Base-by-base conservation (phyloP, 2,113 vertebrate species). In the Todiramphus saurophagus region DNA sequence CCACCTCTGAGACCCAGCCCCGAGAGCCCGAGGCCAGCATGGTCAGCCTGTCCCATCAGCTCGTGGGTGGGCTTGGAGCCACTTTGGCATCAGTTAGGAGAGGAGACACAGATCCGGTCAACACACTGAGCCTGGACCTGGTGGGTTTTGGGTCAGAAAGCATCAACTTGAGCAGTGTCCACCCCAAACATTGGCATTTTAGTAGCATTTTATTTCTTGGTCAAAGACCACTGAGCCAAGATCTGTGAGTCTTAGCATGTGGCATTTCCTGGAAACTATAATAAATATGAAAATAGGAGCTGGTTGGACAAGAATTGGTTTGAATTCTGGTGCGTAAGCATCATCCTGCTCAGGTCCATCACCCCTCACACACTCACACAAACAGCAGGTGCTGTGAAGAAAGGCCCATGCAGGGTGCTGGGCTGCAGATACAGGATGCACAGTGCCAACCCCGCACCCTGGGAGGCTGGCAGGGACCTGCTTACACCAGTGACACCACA, bases 341-440 rank as follows among this genome's bases (percentile, higher is more conserved):
- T 28, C 16, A 5, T 13, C 18, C 33, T 64, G 33, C 20, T 50
- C 37, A 28, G 4, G 20, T 35, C 24, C 28, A 31, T 13, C 62
- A 31, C 10, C 14, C 9, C 9, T 50, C 15, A 1, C 9, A 13
- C 7, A 13, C 16, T 18, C 11, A 13, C 0, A 0, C 3, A 30
- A 20, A 13, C 37, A 55, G 2, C 13, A 30, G 4, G 27, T 0
- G 4, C 11, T n/a, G 12, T 24, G 76, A 33, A 48, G 27, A 20
- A 75, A 46, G 15, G 3, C 9, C 44, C 55, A 30, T 33, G 55
- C 55, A 58, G 30, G 31, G 28, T 33, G 55, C 30, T 58, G 55
- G 10, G 55, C 55, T 53, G 51, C 14, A 51, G 50, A 51, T 51
- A 7, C 23, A 51, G 51, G 51, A 53, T 50, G 24, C 51, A 28